Evolutionary conservation across 2,888 invertebrate genomes (phyloP).

Genomic region (Xanthia icteritia): DNA sequence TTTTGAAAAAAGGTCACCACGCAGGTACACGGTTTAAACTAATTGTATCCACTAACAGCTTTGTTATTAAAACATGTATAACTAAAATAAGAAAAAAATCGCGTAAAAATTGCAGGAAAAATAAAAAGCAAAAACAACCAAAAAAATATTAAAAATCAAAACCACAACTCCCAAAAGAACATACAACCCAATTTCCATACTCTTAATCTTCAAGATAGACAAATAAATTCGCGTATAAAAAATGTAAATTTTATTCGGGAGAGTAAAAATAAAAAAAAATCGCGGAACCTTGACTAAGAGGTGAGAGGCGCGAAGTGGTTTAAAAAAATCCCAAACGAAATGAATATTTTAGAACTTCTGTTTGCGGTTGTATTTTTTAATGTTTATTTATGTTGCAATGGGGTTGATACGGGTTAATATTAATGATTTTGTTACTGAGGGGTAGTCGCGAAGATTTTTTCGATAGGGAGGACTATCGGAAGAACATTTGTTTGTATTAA

Average conservation of each 20-base stretch:
- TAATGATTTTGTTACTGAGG: slow-evolving; percentile 65
- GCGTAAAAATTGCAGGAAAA: neutral
- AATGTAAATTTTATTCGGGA: slow-evolving; percentile 69
- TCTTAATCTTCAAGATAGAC: slow-evolving; percentile 65
- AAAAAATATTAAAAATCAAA: slow-evolving; percentile 34
- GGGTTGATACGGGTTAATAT: slow-evolving; percentile 71
- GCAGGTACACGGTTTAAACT: no score
- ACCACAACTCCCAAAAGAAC: slow-evolving; percentile 56
- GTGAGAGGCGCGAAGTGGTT: slow-evolving; percentile 68
- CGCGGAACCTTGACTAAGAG: slow-evolving; percentile 52
- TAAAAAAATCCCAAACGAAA: slow-evolving; percentile 63
- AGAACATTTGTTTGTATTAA: slow-evolving; percentile 64
- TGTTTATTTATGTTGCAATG: slow-evolving; percentile 70
- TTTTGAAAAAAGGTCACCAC: no score
- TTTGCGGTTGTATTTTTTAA: slow-evolving; percentile 69
- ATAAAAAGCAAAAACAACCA: neutral
- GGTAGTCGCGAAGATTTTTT: slow-evolving; percentile 55
- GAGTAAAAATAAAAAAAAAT: slow-evolving; percentile 50
- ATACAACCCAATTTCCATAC: slow-evolving; percentile 62
- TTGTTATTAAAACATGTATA: neutral
- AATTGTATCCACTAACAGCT: no score
- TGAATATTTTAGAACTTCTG: slow-evolving; percentile 67
- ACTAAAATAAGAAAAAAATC: neutral
- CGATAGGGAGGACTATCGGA: slow-evolving; percentile 59
- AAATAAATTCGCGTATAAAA: slow-evolving; percentile 70